Evolutionary conservation across 2,888 invertebrate species (phyloP).

Genomic region (Drosophila buzzatii): DNA sequence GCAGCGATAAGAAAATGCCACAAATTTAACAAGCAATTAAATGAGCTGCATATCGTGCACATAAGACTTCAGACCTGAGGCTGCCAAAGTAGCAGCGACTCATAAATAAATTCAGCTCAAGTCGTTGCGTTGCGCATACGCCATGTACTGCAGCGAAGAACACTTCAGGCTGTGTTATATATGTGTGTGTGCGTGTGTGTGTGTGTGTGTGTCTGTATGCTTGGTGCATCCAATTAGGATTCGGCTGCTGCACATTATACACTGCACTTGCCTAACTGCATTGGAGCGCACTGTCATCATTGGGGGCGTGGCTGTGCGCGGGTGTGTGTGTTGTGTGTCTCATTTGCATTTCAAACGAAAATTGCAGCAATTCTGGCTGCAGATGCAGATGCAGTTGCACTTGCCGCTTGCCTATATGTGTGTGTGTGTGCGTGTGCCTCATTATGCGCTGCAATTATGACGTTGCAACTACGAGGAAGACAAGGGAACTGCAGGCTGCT

Average conservation of each 20-base stretch:
- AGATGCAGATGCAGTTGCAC: conserved; percentile 45
- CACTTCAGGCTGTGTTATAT: conserved; percentile 37
- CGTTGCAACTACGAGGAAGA: conserved; percentile 70
- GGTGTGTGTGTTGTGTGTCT: conserved; percentile 38
- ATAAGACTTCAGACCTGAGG: conserved; percentile 29
- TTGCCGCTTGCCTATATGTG: conserved; percentile 26
- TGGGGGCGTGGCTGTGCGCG: conserved; percentile 53
- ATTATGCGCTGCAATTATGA: conserved; percentile 80
- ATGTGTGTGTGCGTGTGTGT: background rate
- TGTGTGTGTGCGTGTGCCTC: conserved; percentile 56
- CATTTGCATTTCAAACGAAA: conserved; percentile 84
- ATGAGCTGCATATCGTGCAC: conserved; percentile 31
- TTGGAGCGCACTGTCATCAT: conserved; percentile 42
- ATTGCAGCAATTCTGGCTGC: conserved; percentile 45
- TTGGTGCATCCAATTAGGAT: conserved; percentile 75
- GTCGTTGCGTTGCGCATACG: conserved; percentile 61
- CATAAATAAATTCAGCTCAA: conserved; percentile 46
- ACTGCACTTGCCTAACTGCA: conserved; percentile 43
- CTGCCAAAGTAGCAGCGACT: conserved; percentile 63
- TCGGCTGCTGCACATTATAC: conserved; percentile 60
- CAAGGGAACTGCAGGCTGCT: conserved; percentile 71
- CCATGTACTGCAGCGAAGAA: conserved; percentile 41
- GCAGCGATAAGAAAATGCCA: conserved; percentile 50
- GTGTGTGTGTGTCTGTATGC: conserved; percentile 24
- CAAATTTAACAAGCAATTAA: conserved; percentile 61